Evolutionary conservation across 37 sponge, comb jelly and placozoan genomes (phyloP), one percentile per base, ranked within the genome.

Genomic region (Bolinopsis microptera): DNA sequence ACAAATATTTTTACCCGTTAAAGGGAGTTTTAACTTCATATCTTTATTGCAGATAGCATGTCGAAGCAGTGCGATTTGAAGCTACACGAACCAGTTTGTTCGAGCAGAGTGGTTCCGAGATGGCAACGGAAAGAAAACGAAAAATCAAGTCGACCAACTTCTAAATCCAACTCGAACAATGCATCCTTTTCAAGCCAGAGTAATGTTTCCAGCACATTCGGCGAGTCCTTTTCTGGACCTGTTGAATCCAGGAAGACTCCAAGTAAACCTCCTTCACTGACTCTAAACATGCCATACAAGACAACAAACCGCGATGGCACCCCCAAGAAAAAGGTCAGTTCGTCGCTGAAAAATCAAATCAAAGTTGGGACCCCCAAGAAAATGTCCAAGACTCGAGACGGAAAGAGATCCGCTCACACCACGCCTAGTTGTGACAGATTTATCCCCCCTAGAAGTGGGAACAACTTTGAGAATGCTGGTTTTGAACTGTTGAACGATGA

Each of bases 221-320:
- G 90, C 1, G 90, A 86, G 13, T 41, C 61, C 61, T 86, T 86
- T 38, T 41, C 90, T 21, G 90, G 61, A 16, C 27, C 31, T 8
- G 31, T n/a, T 8, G 90, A 86, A 0, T 32, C 83, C 83, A 38
- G 90, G 30, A 39, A 38, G 28, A 86, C 90, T 0, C 90, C 90
- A 3, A 28, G 90, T 34, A 86, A 86, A 34, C 36, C 18, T 3
- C 90, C 90, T 40, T 86, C 90, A 28, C 61, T 86, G 5, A 34
- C 90, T 21, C 90, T 86, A 39, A 86, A 86, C 90, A 86, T 86
- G 90, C 90, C 90, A 48, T 86, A 86, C 90, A 86, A 86, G 35
- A 86, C 90, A 38, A 86, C 90, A 2, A 86, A 86, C 24, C 36
- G 13, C 25, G 90, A 86, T 30, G 90, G 90, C 0, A 86, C 90